Percentiles rank a stretch among this genome's conserved stretches.
Evolutionary conservation across 2,113 vertebrate species (phyloP).

Genomic region (Axis porcinus): DNA sequence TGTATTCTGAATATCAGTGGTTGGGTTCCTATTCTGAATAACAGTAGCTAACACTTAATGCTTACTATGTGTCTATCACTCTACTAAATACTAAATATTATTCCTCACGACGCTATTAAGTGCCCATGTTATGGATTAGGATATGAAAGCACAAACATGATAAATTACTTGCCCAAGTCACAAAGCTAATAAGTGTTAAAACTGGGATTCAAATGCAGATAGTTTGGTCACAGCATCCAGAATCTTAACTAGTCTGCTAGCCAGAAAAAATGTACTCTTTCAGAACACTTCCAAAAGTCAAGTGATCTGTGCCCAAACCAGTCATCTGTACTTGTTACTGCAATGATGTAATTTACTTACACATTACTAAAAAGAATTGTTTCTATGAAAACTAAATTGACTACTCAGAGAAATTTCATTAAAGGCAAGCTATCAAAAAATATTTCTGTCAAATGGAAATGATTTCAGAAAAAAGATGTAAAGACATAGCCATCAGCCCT

Average conservation of each 20-base stretch:
- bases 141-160: background rate
- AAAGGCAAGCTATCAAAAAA: slow-evolving; percentile 4
- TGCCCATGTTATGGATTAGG: background rate
- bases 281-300: background rate
- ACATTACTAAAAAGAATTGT: background rate
- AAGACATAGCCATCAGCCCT: background rate
- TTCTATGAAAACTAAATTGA: slow-evolving; percentile 27
- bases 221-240: background rate
- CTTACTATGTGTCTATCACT: background rate
- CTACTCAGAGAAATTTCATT: background rate
- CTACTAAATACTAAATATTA: background rate
- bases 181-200: background rate
- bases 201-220: background rate
- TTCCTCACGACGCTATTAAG: background rate
- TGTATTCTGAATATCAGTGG: background rate
- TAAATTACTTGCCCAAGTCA: slow-evolving; percentile 19
- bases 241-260: background rate
- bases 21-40: background rate
- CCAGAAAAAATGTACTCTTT: background rate
- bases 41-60: background rate
- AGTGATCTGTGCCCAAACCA: background rate
- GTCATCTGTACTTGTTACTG: background rate
- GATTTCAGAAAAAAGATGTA: background rate
- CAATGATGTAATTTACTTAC: background rate
- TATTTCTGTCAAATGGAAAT: slow-evolving; percentile 11